Base-by-base conservation (phyloP, 2,797 vertebrate genomes). In the Xenops minutus region DNA sequence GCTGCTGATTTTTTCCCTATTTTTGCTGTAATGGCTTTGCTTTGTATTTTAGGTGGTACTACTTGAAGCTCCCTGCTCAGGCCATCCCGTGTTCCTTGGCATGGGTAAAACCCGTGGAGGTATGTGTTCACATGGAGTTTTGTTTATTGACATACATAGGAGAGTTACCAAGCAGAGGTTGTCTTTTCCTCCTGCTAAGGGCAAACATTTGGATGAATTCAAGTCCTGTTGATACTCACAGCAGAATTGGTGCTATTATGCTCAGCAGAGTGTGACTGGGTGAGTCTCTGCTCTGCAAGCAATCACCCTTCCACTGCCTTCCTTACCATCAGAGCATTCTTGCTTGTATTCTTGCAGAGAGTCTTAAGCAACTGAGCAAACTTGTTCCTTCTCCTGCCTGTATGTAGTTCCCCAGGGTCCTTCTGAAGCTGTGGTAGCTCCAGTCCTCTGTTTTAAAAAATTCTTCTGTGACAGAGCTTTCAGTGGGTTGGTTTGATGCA, bases 1-100 rank as follows among this genome's bases (percentile, higher is more conserved):
- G 59, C 23, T 68, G 62, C 6, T 49, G 24, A 3, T 48, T 85
- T 85, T 82, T 67, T n/a, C 51, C 37, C 7, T 91, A 24, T 1
- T 52, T 66, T 58, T 75, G 26, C 36, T 85, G 56, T 74, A 66
- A 72, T 63, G 23, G 14, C 27, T 95, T 92, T 95, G 56, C 67
- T 92, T 85, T 75, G 8, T 81, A 1, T 96, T 92, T 44, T 61
- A 99, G 99, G 95, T 98, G 98, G 30, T 98, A 98, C 95, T 99
- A 99, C 91, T 98, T 98, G 43, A 98, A 98, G 88, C 98, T 99
- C 63, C 99, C 99, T 17, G 99, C 99, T 83, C 99, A 99, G 97
- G 99, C 99, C 36, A 98, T 99, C 46, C 99, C 98, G 0, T 98
- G 99, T 81, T 98, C 98, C 51, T 98, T 99, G 61, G 97, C 98